Conservation (phyloP, 2,888 invertebrate genomes). For the Erebia epiphron region DNA sequence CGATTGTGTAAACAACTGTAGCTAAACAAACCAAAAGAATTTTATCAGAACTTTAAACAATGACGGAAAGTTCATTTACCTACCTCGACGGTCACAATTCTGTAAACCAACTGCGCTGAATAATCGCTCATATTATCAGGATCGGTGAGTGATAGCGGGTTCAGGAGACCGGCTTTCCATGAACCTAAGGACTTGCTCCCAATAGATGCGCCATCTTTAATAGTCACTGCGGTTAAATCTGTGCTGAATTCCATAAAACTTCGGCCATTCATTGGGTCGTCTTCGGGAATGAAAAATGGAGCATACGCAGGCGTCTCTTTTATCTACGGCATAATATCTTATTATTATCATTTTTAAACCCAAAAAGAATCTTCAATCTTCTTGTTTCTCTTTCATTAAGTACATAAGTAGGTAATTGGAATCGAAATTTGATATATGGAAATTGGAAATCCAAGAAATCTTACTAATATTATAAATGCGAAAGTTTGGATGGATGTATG, state of each 20-base stretch:
- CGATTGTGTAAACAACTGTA: constrained; percentile 66
- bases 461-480: too few species aligned
- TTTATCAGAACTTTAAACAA: constrained; percentile 40
- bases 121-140: constrained; percentile 87
- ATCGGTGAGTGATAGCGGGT: constrained; percentile 85
- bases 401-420: too few species aligned
- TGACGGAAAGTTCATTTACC: constrained; percentile 66
- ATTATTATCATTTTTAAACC: constrained; percentile 1
- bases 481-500: too few species aligned
- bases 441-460: too few species aligned
- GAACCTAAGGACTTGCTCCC: constrained; percentile 87
- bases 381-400: background rate
- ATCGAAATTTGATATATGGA: background rate
- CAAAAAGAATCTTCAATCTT: background rate
- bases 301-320: constrained; percentile 88
- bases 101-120: constrained; percentile 92
- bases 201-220: constrained; percentile 88
- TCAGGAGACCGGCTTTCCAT: constrained; percentile 90
- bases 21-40: constrained; percentile 52
- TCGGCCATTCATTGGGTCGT: constrained; percentile 85
- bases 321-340: constrained; percentile 61
- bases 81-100: constrained; percentile 93
- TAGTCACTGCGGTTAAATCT: constrained; percentile 86
- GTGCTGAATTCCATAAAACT: constrained; percentile 90
- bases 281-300: constrained; percentile 84